phyloP scores from a whole-genome alignment of 2,888 invertebrate species.

The Leptinotarsa haldemani region DNA sequence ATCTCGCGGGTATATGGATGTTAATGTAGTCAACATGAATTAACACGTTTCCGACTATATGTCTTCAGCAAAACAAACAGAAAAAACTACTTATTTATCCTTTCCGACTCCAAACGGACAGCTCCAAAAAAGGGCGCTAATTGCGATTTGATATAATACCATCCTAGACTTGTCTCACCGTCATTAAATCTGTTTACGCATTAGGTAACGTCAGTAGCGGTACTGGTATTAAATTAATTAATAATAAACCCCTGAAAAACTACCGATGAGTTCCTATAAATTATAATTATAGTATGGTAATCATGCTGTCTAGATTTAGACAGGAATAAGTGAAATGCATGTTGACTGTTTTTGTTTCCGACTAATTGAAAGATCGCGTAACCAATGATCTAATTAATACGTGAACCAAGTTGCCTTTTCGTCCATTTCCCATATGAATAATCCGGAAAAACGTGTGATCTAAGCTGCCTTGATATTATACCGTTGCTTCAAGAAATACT shows the following conservation, averaged over 20 bases:
- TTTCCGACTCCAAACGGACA: background rate
- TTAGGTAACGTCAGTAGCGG: conserved; percentile 33
- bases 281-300: conserved; percentile 32
- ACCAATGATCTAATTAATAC: conserved; percentile 33
- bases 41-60: background rate
- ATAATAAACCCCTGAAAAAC: conserved; percentile 29
- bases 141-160: conserved; percentile 14
- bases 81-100: background rate
- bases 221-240: conserved; percentile 33
- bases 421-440: conserved; percentile 18
- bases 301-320: conserved; percentile 9
- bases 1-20: background rate
- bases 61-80: background rate
- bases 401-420: background rate
- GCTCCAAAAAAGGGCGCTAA: conserved; percentile 14
- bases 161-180: conserved; percentile 13
- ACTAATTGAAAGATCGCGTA: conserved; percentile 31
- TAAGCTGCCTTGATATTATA: background rate
- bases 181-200: conserved; percentile 21
- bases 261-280: conserved; percentile 22
- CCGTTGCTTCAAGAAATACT: background rate
- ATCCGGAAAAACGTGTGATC: conserved; percentile 11
- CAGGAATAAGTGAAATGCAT: conserved; percentile 26
- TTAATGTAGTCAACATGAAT: background rate
- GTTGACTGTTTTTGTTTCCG: conserved; percentile 26